Evolutionary conservation across 2,888 invertebrate genomes (phyloP).

Genomic region (Lasius fuliginosus): DNA sequence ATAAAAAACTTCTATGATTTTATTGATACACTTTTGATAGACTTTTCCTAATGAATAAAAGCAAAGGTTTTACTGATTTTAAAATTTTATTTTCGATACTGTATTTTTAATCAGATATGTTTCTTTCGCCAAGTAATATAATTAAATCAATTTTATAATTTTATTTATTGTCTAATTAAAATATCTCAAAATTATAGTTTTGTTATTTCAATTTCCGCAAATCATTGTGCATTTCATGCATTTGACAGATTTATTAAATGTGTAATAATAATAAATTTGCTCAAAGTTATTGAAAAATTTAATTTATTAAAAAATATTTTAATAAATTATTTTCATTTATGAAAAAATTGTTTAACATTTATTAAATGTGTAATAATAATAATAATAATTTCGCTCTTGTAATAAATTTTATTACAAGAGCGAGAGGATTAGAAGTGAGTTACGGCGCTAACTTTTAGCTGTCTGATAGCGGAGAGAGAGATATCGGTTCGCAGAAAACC

Average conservation of each 20-base stretch:
- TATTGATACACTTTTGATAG: not conserved
- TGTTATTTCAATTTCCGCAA: not conserved
- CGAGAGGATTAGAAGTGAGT: not conserved
- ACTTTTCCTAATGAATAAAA: not conserved
- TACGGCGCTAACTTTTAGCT: not conserved
- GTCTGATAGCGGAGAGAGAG: not conserved
- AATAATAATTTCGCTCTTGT: no score
- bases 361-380: not conserved
- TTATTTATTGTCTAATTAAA: not conserved
- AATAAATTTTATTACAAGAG: not conserved
- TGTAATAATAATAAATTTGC: not conserved
- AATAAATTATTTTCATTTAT: no score
- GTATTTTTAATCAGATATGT: not conserved
- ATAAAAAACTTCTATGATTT: not conserved
- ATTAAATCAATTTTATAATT: not conserved
- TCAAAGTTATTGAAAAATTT: no score
- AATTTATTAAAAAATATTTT: no score
- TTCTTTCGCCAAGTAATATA: not conserved
- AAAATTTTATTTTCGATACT: not conserved
- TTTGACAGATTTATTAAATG: not conserved
- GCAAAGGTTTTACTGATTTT: not conserved
- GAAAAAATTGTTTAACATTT: not conserved
- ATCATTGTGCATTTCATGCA: not conserved
- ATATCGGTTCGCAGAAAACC: conserved; percentile 52
- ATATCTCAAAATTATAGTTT: not conserved